A percentile compares a stretch with the other conserved stretches of the same genome.
These are phyloP conservation scores for Diabrotica undecimpunctata DNA, from an alignment of 1,140 invertebrate genomes.

Conservation along the genomic window DNA sequence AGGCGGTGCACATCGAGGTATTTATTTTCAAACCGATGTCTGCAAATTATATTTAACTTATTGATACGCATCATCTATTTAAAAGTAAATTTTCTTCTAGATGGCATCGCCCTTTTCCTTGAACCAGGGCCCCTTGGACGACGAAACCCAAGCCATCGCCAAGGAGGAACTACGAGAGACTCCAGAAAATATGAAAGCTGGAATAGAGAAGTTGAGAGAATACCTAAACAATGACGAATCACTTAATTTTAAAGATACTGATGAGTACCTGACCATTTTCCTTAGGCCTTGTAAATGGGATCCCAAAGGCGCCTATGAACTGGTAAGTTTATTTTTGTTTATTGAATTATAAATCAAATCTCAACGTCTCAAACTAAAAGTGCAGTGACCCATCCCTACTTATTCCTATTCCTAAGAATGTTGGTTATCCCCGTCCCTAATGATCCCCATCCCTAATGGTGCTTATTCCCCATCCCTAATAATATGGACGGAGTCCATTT, in stretches of 20 bases:
- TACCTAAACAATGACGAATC: constrained; percentile 61
- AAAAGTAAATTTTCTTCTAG: constrained; percentile 4
- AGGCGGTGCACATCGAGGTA: neutral
- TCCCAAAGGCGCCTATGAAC: constrained; percentile 66
- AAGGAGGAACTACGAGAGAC: constrained; percentile 64
- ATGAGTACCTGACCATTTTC: constrained; percentile 71
- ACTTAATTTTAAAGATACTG: constrained; percentile 63
- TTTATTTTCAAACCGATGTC: neutral
- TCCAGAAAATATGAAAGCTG: constrained; percentile 59
- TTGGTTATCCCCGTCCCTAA: no score
- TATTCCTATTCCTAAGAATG: no score
- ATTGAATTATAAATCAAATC: no score
- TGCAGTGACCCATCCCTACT: no score
- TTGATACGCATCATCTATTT: neutral
- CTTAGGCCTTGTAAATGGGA: constrained; percentile 77
- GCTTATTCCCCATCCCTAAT: no score
- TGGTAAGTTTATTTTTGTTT: constrained; percentile 54
- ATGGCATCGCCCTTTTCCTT: constrained; percentile 21
- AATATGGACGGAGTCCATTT: no score
- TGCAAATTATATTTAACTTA: neutral
- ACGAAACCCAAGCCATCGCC: constrained; percentile 54
- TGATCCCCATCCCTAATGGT: no score
- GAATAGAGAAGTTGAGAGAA: constrained; percentile 56
- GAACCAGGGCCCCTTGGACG: constrained; percentile 18
- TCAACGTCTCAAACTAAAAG: no score